Evolutionary conservation across 92 coral and sea anemone genomes (phyloP).

Genomic region (Pocillopora grandis): DNA sequence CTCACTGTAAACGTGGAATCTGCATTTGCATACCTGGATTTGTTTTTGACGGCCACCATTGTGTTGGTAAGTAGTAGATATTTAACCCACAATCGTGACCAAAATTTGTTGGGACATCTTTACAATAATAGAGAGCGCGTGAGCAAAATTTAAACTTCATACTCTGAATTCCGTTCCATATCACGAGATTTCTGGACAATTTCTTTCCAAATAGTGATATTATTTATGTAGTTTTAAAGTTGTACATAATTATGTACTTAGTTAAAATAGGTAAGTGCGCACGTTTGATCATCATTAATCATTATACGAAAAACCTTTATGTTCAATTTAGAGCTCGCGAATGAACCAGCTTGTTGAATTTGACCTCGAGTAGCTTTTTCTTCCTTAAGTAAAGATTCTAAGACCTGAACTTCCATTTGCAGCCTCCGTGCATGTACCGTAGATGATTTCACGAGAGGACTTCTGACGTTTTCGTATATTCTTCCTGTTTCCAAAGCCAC

Average conservation of each 20-base stretch:
- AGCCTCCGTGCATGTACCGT: conserved; percentile 29
- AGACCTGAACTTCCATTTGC: conserved; percentile 19
- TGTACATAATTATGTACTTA: too few species aligned
- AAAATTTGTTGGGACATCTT: neutral
- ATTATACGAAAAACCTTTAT: too few species aligned
- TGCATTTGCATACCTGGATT: conserved; percentile 87
- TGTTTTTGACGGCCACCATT: conserved; percentile 88
- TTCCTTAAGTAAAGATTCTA: neutral
- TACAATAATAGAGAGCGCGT: too few species aligned
- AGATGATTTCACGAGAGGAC: conserved; percentile 36
- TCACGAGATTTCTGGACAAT: too few species aligned
- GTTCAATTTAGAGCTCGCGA: neutral
- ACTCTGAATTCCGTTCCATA: too few species aligned
- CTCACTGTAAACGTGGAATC: conserved; percentile 84
- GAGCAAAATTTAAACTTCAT: too few species aligned
- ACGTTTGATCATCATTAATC: too few species aligned
- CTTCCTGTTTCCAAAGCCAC: conserved; percentile 45
- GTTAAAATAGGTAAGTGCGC: too few species aligned
- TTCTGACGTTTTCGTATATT: conserved; percentile 41
- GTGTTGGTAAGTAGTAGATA: conserved; percentile 67
- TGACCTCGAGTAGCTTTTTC: neutral
- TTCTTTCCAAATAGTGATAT: too few species aligned
- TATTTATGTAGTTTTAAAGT: too few species aligned
- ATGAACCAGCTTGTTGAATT: neutral
- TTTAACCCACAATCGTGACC: too few species aligned